Evolutionary conservation across 2,888 invertebrate species (phyloP), one percentile per base, ranked within the genome.

Genomic region (Cephus sareptanus): DNA sequence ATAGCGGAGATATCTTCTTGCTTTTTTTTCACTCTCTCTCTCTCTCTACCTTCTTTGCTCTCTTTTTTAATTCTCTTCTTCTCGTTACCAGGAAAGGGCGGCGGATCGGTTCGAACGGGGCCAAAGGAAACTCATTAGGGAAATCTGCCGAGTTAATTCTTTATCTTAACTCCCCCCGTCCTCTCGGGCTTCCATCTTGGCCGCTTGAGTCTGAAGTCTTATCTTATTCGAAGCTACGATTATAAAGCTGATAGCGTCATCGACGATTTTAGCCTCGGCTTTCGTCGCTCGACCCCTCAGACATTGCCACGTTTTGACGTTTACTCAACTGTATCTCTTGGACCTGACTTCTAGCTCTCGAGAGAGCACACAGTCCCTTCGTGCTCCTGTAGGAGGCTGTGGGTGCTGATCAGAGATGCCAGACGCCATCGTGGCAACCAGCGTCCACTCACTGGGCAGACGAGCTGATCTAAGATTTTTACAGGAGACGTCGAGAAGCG

Each of bases 121-220:
- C 81, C 83, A 84, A 83, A 83, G 82, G 81, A 82, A 84, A 83
- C 86, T 87, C 86, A 84, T 87, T 87, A 87, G 84, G 85, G 83
- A 86, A 86, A 86, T 86, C 85, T 85, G 81, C 84, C 81, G 83
- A 81, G 82, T 85, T 86, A 86, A 86, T 86, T 87, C 81, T 85
- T 85, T 84, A 85, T 86, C 85, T 84, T 77, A 77, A 78, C 78
- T 79, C 74, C 37, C 74, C 37, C 69, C 37, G 69, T 76, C 33
- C n/a, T 23, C 69, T 23, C 33, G 68, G 68, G 74, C 31, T 75
- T 75, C 34, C 68, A 34, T 76, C 76, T 81, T 81, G 79, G 9
- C 23, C 23, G 56, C 56, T 23, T 9, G 23, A 56, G 56, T 15
- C 56, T 56, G 56, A 23, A 56, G 56, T 23, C 71, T 34, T 34